These are phyloP conservation scores for Chionomys nivalis DNA, from an alignment of 2,113 vertebrate genomes.

Conservation along the genomic window DNA sequence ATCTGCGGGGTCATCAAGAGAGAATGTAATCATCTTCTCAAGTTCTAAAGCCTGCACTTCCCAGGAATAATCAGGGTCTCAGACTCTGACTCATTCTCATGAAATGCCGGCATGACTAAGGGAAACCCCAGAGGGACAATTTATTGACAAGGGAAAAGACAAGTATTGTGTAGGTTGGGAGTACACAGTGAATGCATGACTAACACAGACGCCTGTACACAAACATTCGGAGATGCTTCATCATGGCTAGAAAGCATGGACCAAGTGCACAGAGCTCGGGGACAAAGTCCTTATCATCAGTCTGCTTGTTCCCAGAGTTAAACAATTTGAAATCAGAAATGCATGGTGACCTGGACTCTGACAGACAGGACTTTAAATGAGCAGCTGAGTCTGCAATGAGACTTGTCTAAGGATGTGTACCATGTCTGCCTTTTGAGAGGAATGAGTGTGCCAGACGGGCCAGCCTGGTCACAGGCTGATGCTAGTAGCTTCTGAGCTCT, in stretches of 20 bases:
- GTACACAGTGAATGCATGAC: neutral
- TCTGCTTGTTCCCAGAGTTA: constrained; percentile 11
- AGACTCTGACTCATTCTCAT: constrained; percentile 59
- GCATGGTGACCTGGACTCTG: neutral
- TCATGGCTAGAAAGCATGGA: neutral
- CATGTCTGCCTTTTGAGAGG: neutral
- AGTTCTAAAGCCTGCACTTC: constrained; percentile 32
- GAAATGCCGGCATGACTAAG: constrained; percentile 59
- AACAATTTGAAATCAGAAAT: constrained; percentile 5
- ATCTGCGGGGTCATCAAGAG: neutral
- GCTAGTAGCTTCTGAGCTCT: neutral
- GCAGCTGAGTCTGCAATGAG: neutral
- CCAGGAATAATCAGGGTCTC: constrained; percentile 24
- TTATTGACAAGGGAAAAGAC: constrained; percentile 64
- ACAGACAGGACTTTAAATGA: neutral
- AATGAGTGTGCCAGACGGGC: neutral
- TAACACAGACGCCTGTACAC: neutral
- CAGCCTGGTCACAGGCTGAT: neutral
- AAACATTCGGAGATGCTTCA: constrained; percentile 8
- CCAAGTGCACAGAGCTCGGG: constrained; percentile 19
- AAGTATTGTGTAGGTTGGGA: neutral
- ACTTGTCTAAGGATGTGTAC: neutral
- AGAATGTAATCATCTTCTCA: constrained; percentile 41
- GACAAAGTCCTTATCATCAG: constrained; percentile 7
- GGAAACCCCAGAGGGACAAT: constrained; percentile 18